A percentile compares a stretch with the other conserved stretches of the same genome.
Conservation (phyloP, 1,140 invertebrate genomes). For the Metaphire vulgaris region DNA sequence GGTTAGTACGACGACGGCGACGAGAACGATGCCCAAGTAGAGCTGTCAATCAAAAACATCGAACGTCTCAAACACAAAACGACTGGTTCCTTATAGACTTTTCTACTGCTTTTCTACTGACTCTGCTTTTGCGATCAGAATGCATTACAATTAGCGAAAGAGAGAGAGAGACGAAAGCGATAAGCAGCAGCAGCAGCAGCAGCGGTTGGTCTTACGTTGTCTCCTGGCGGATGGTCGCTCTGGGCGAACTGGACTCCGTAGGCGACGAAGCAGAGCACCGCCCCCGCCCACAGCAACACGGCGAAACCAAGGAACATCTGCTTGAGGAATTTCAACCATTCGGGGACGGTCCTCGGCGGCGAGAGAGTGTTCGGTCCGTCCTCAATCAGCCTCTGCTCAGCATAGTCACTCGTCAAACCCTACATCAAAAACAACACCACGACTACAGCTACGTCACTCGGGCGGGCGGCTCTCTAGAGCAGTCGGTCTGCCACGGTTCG, state of each 20-base stretch:
- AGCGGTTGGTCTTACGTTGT: constrained; percentile 6
- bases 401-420: constrained; percentile 88
- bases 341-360: constrained; percentile 88
- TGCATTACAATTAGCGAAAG: too few species aligned
- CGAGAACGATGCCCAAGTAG: constrained; percentile 49
- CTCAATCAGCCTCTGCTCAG: constrained; percentile 80
- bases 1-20: constrained; percentile 50
- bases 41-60: constrained; percentile 69
- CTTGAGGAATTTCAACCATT: constrained; percentile 98
- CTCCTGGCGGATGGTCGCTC: constrained; percentile 6
- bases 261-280: constrained; percentile 91
- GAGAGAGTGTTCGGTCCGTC: constrained; percentile 88
- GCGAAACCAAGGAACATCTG: constrained; percentile 95
- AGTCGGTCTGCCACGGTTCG: too few species aligned
- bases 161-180: too few species aligned
- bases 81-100: too few species aligned
- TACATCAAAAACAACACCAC: too few species aligned
- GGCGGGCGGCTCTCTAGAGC: too few species aligned
- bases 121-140: too few species aligned
- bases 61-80: too few species aligned
- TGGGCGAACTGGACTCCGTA: constrained; percentile 72
- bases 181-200: too few species aligned
- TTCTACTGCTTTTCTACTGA: too few species aligned
- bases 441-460: too few species aligned
- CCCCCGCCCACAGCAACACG: constrained; percentile 90